Percentiles rank a stretch among this genome's conserved stretches.
Evolutionary conservation across 2,797 vertebrate genomes (phyloP).

Genomic region (Benthosema pterotum): DNA sequence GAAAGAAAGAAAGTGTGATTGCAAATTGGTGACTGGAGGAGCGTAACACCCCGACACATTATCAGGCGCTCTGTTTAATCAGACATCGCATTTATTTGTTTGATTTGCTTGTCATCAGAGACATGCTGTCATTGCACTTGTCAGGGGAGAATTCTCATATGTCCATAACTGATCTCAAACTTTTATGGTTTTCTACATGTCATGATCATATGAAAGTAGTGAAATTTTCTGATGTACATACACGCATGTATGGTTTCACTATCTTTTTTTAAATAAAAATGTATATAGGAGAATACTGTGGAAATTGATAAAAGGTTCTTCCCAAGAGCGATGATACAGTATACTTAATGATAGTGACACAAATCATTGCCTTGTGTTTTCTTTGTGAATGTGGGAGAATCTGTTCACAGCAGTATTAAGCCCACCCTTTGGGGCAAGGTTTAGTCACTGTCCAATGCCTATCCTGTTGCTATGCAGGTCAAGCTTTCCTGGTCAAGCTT

Average conservation of each 20-base stretch:
- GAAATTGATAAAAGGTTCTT: no score
- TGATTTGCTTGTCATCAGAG: slow-evolving; percentile 63
- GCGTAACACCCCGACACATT: slow-evolving; percentile 64
- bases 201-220: no score
- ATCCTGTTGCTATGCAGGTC: no score
- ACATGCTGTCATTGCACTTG: slow-evolving; percentile 13
- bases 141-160: no score
- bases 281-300: slow-evolving; percentile 14
- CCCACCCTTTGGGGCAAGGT: no score
- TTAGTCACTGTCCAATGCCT: no score
- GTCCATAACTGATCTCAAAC: no score
- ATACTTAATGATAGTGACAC: background rate
- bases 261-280: background rate
- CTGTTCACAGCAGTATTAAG: background rate
- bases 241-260: no score
- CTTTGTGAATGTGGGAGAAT: background rate
- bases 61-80: slow-evolving; percentile 67
- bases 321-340: no score
- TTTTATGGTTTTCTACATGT: no score
- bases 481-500: no score
- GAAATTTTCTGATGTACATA: no score
- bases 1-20: slow-evolving; percentile 61
- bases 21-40: slow-evolving; percentile 63
- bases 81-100: slow-evolving; percentile 67
- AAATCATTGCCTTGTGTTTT: background rate